phyloP scores from a whole-genome alignment of 1,140 invertebrate genomes.

The Drosophila sp. region DNA sequence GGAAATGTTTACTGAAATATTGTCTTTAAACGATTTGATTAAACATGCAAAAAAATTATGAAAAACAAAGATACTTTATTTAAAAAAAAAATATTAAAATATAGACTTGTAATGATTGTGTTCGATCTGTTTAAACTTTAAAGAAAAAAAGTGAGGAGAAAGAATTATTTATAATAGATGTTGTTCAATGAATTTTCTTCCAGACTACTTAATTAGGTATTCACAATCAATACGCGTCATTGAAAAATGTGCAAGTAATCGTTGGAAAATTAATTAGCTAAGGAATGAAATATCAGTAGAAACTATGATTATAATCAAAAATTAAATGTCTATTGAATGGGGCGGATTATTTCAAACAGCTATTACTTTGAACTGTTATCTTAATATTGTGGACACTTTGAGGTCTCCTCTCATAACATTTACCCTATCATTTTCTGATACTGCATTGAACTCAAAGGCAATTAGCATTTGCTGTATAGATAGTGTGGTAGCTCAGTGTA shows the following conservation, averaged over 20 bases:
- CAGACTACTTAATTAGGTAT: neutral
- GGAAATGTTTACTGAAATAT: neutral
- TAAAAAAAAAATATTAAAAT: no score
- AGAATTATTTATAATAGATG: no score
- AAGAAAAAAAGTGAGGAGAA: neutral
- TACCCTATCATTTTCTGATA: neutral
- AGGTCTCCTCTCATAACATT: neutral
- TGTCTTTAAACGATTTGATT: neutral
- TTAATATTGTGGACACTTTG: neutral
- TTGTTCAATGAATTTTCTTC: neutral
- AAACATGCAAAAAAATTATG: no score
- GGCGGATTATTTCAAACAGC: slow-evolving; percentile 3
- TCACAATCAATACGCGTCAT: slow-evolving; percentile 10
- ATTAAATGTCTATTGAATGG: neutral
- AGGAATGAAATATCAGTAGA: neutral
- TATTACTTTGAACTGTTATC: neutral
- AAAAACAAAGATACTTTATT: no score
- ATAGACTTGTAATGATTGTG: neutral
- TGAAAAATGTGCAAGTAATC: slow-evolving; percentile 22
- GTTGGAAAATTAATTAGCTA: slow-evolving; percentile 13
- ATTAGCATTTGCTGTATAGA: slow-evolving; percentile 25
- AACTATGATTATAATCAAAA: neutral
- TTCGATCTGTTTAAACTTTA: no score
- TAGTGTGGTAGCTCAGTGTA: slow-evolving; percentile 10
- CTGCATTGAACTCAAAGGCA: slow-evolving; percentile 6